Base-by-base conservation (phyloP, 2,113 vertebrate species). In the Cyprinodon brontotheroides region DNA sequence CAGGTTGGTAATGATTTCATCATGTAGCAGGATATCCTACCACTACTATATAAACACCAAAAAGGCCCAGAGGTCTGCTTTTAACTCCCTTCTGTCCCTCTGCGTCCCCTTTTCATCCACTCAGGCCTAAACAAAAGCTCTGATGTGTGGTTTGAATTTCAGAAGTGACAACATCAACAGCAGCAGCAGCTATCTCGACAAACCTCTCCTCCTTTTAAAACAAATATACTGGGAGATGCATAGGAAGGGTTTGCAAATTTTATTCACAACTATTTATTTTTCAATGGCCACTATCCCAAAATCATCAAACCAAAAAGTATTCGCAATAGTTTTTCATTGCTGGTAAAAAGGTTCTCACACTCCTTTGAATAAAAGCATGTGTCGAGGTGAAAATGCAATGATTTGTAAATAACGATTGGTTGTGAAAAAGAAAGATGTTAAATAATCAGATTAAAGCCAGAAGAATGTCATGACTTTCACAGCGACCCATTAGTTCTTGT, bases 21-120 rank as follows among this genome's bases (percentile, higher is more conserved):
- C 74, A 78, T 91, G 87, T 87, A 72, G 82, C 86, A 91, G 90
- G 90, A 91, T 83, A 86, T 91, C 86, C 90, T 84, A 86, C 70
- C 75, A 82, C 47, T 50, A 63, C 85, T 82, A 81, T 70, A 84
- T 79, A 89, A 91, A 85, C 90, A 89, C 68, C 22, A 17, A 73
- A 45, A 80, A 70, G 68, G 78, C 74, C 68, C 62, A 14, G 20
- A 63, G 87, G 72, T 87, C 72, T 85, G 78, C 39, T 66, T 47
- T 84, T 82, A 85, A 72, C 77, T 74, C 70, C 78, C 65, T 74
- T 72, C n/a, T 63, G 41, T 22, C 45, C 41, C 64, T 43, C 4
- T 0, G 9, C 9, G 3, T 74, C n/a, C 47, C 39, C 39, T 68
- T 69, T 69, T 71, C 69, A 71, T 39, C 37, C 36, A 36, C 65